Base-by-base conservation (phyloP, 1,140 invertebrate species). In the Batillaria attramentaria region DNA sequence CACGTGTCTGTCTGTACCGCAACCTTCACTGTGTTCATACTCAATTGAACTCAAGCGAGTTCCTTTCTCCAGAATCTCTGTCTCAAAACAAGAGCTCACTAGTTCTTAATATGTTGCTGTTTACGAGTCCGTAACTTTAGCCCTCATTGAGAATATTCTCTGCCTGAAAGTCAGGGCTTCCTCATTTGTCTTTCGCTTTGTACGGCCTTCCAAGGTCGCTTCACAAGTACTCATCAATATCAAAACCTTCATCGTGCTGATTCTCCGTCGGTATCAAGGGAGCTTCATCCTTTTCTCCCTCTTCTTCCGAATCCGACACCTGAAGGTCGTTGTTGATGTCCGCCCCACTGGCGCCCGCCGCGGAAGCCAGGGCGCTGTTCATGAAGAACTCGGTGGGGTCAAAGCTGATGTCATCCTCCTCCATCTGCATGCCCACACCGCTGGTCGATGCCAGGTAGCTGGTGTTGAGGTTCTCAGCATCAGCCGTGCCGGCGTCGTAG, bases 281-380 rank as follows among this genome's bases (percentile, higher is more conserved):
- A 1, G 79, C 77, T 8, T 83, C 84, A 37, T 80, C 78, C 5
- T 81, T 91, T 87, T 57, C 91, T 33, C 79, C 78, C 2, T 83
- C 91, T 87, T 68, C 91, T n/a, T 95, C 95, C 65, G 95, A 95
- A 79, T 96, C 95, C 20, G 95, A 95, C 39, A 96, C 94, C 69
- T 94, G 94, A 54, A 96, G 91, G 91, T 96, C 95, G 37, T 80
- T 79, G 50, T 82, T 84, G n/a, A 87, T 85, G 62, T 87, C 85
- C 1, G 80, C 80, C 5, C 73, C 74, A 16, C 79, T 81, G 13
- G 81, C 80, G 46, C 84, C 54, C 66, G 84, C 83, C 37, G 80
- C 79, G 35, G 77, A 62, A 43, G 86, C 87, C 70, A 89, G 81
- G 8, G 87, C 75, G 73, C 86, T 87, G 79, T 86, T 87, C 83